Percentiles rank a stretch among this genome's conserved stretches.
phyloP scores from a whole-genome alignment of 2,113 vertebrate genomes.

The Aspiorhynchus laticeps region DNA sequence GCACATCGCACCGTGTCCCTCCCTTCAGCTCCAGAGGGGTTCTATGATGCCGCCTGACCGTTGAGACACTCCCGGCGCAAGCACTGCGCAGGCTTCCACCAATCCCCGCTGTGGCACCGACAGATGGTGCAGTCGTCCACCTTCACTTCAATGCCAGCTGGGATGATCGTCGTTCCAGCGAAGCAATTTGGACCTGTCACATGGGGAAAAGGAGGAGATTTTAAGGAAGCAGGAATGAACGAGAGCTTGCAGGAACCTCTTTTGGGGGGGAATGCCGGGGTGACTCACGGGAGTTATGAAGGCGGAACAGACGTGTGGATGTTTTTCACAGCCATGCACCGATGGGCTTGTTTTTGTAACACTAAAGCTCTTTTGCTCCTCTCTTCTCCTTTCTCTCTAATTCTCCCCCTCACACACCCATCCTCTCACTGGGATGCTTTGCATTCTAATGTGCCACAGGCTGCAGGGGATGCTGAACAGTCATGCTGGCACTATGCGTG shows the following conservation, averaged over 20 bases:
- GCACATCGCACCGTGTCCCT: conserved; percentile 64
- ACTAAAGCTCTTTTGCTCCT: conserved; percentile 75
- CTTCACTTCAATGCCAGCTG: conserved; percentile 98
- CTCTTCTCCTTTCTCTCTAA: conserved; percentile 69
- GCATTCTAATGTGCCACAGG: conserved; percentile 75
- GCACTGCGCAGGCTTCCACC: conserved; percentile 99
- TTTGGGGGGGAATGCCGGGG: conserved; percentile 60
- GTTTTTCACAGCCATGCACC: conserved; percentile 77
- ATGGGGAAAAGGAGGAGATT: conserved; percentile 56
- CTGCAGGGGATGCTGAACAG: conserved; percentile 69
- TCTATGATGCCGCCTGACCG: conserved; percentile 89
- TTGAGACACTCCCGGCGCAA: conserved; percentile 97
- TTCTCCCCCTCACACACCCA: conserved; percentile 68
- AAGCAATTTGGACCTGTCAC: conserved; percentile 97
- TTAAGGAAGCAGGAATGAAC: conserved; percentile 54
- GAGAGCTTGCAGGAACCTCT: conserved; percentile 64
- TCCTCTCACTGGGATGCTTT: conserved; percentile 66
- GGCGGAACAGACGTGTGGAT: conserved; percentile 72
- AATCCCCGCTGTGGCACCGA: conserved; percentile 98
- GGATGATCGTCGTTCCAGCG: conserved; percentile 97
- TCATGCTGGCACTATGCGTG: conserved; percentile 64
- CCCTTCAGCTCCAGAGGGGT: conserved; percentile 50
- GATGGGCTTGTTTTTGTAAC: conserved; percentile 78
- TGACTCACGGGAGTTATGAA: conserved; percentile 67
- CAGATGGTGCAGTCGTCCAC: conserved; percentile 99